Percentiles rank a stretch among this genome's conserved stretches.
Evolutionary conservation across 2,888 invertebrate species (phyloP).

Genomic region (Ernsta delagoae): DNA sequence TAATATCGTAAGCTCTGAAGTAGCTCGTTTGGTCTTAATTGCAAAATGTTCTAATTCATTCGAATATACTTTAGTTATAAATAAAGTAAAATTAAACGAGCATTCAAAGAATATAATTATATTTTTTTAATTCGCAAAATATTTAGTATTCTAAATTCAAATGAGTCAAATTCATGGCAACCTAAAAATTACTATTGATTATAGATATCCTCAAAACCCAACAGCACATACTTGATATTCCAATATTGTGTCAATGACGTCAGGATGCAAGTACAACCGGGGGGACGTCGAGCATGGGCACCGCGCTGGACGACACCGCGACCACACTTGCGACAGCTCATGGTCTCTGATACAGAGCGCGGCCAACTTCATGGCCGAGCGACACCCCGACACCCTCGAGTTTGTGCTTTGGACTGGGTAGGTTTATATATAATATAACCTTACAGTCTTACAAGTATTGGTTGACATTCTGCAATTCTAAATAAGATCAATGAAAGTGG

Average conservation of each 20-base stretch:
- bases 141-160: too few species aligned
- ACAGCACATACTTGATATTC: not conserved
- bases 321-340: constrained; percentile 94
- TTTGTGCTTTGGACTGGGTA: constrained; percentile 98
- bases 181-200: too few species aligned
- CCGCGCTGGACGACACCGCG: constrained; percentile 77
- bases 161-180: too few species aligned
- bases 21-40: too few species aligned
- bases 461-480: too few species aligned
- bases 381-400: constrained; percentile 94
- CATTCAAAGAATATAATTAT: too few species aligned
- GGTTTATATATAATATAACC: constrained; percentile 51
- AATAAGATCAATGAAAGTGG: too few species aligned
- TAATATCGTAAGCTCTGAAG: not conserved
- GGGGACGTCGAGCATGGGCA: constrained; percentile 82
- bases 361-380: constrained; percentile 92
- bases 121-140: too few species aligned
- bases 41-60: too few species aligned
- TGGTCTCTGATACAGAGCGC: constrained; percentile 96
- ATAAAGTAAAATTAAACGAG: too few species aligned
- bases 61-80: too few species aligned
- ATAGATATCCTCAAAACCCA: not conserved
- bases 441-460: too few species aligned
- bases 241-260: not conserved
- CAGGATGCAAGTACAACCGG: constrained; percentile 77